Evolutionary conservation across 2,888 invertebrate genomes (phyloP).

Genomic region (Agriopis marginaria): DNA sequence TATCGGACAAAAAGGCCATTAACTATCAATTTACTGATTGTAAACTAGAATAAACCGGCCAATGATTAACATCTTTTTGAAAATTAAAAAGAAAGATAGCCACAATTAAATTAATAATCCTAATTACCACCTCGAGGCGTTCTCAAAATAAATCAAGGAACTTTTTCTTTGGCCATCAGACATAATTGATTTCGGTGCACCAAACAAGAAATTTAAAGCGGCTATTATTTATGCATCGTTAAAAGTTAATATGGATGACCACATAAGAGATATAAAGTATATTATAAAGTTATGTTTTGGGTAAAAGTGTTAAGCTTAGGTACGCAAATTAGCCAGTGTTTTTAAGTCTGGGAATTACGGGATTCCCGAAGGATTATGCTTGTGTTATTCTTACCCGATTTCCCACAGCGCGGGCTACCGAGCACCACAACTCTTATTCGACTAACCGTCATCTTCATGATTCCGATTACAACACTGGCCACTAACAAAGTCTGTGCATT

Average conservation of each 20-base stretch:
- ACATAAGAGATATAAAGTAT: constrained; percentile 31
- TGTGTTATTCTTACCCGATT: constrained; percentile 88
- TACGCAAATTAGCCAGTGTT: constrained; percentile 50
- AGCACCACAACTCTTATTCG: constrained; percentile 92
- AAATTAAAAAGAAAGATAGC: constrained; percentile 48
- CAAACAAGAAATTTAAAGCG: constrained; percentile 56
- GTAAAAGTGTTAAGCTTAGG: constrained; percentile 9
- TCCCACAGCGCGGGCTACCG: constrained; percentile 91
- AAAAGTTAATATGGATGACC: constrained; percentile 55
- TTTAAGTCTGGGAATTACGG: constrained; percentile 36
- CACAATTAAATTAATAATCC: constrained; percentile 74
- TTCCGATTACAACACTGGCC: constrained; percentile 62
- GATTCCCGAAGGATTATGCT: constrained; percentile 40
- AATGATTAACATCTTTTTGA: constrained; percentile 54
- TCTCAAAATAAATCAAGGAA: constrained; percentile 70
- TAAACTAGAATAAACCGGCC: constrained; percentile 44
- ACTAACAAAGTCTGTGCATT: constrained; percentile 56
- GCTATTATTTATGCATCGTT: constrained; percentile 59
- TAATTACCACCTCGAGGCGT: constrained; percentile 64
- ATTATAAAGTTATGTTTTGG: constrained; percentile 15
- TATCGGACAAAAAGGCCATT: constrained; percentile 39
- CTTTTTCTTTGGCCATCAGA: constrained; percentile 68
- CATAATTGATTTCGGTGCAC: constrained; percentile 75
- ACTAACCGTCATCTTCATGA: constrained; percentile 91
- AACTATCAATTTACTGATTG: constrained; percentile 49